These are phyloP conservation scores for Muscicapa striata DNA, from an alignment of 2,797 vertebrate species.

Conservation along the genomic window DNA sequence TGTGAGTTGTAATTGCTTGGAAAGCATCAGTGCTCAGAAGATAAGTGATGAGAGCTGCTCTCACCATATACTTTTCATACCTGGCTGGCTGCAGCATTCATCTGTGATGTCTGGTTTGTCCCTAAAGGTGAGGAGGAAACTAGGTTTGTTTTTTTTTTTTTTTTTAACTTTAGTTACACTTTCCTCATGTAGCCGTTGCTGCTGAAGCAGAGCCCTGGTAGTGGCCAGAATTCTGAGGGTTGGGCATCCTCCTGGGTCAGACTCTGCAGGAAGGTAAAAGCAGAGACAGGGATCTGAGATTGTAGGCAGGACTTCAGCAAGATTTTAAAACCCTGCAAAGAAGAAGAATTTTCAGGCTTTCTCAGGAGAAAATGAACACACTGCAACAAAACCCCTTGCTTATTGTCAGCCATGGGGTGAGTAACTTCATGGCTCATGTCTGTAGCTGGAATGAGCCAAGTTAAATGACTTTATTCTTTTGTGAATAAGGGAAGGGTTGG, in stretches of 20 bases:
- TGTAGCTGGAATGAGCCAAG: neutral
- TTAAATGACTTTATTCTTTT: neutral
- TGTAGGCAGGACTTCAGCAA: neutral
- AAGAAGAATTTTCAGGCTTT: neutral
- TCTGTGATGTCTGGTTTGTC: neutral
- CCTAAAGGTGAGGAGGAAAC: neutral
- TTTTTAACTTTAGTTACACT: neutral
- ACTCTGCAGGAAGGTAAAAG: neutral
- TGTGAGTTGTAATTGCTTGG: neutral
- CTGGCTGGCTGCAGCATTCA: neutral
- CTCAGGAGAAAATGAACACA: neutral
- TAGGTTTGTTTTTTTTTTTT: neutral
- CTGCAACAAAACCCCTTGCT: neutral
- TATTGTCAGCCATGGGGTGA: neutral
- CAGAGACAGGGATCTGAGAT: neutral
- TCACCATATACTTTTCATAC: neutral
- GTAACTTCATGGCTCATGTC: neutral
- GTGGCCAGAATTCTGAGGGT: neutral
- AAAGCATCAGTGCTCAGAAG: neutral
- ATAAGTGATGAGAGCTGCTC: neutral
- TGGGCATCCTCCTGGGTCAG: neutral
- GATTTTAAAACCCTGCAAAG: neutral
- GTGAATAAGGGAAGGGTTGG: neutral
- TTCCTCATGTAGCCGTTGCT: neutral
- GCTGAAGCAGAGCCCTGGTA: neutral